Conservation (phyloP, 2,113 vertebrate genomes). For the Glaucidium brasilianum region DNA sequence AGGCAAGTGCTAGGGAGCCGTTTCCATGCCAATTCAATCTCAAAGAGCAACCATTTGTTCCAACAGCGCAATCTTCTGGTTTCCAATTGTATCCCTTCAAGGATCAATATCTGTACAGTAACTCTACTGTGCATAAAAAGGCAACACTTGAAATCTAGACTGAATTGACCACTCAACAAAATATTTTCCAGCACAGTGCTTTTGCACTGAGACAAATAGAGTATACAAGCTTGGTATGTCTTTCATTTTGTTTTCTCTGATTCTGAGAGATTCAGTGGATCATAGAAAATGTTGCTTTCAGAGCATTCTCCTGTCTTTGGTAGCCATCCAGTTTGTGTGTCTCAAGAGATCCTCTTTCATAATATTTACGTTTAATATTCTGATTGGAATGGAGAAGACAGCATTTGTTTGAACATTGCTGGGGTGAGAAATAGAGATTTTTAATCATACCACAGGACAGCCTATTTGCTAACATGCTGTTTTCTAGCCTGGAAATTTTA, state of each 20-base stretch:
- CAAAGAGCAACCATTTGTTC: background rate
- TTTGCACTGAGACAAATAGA: background rate
- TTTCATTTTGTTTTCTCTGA: background rate
- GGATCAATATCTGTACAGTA: background rate
- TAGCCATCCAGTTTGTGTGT: background rate
- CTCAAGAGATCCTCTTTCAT: background rate
- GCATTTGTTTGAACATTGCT: background rate
- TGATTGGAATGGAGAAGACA: background rate
- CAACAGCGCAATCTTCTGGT: background rate
- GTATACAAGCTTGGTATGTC: background rate
- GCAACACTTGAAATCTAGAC: background rate
- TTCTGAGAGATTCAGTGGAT: background rate
- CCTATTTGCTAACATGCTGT: background rate
- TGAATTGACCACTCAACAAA: background rate
- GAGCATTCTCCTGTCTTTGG: background rate
- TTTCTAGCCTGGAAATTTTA: constrained; percentile 3
- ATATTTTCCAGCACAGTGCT: background rate
- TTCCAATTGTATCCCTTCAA: background rate
- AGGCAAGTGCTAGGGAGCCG: background rate
- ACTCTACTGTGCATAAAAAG: background rate
- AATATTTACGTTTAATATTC: constrained; percentile 37
- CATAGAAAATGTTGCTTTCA: background rate
- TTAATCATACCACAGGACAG: background rate
- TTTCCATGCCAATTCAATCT: background rate
- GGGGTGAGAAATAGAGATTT: background rate